phyloP scores from a whole-genome alignment of 2,797 vertebrate species.

The Yasuhikotakia modesta region DNA sequence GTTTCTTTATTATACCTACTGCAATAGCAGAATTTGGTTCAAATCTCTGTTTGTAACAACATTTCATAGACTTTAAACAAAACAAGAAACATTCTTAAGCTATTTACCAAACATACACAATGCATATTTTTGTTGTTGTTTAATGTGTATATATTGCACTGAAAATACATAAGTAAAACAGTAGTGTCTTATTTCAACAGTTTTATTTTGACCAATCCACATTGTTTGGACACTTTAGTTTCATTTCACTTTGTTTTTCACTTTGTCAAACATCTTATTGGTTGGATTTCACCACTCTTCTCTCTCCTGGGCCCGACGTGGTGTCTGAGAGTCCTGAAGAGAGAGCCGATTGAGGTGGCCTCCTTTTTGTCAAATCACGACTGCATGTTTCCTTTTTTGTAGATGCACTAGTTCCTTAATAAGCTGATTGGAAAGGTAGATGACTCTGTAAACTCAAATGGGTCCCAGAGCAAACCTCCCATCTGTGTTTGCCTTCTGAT shows the following conservation, averaged over 20 bases:
- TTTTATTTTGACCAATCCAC: not conserved
- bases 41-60: no score
- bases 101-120: no score
- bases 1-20: no score
- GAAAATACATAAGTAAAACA: no score
- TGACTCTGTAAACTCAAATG: slow-evolving; percentile 13
- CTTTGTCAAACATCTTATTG: no score
- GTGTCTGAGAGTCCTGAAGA: slow-evolving; percentile 4
- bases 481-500: not conserved
- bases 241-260: no score
- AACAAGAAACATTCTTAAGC: no score
- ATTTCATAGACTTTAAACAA: no score
- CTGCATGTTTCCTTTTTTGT: slow-evolving; percentile 40
- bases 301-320: slow-evolving; percentile 20
- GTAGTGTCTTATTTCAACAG: no score
- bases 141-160: no score
- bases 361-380: slow-evolving; percentile 50
- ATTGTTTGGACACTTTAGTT: not conserved
- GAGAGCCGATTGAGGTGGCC: slow-evolving; percentile 37
- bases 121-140: no score
- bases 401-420: slow-evolving; percentile 44
- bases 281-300: slow-evolving; percentile 24
- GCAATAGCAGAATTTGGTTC: no score
- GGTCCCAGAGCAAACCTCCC: not conserved
- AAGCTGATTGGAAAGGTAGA: slow-evolving; percentile 20